These are phyloP conservation scores for Jacana jacana DNA, from an alignment of 2,113 vertebrate genomes.

Conservation along the genomic window DNA sequence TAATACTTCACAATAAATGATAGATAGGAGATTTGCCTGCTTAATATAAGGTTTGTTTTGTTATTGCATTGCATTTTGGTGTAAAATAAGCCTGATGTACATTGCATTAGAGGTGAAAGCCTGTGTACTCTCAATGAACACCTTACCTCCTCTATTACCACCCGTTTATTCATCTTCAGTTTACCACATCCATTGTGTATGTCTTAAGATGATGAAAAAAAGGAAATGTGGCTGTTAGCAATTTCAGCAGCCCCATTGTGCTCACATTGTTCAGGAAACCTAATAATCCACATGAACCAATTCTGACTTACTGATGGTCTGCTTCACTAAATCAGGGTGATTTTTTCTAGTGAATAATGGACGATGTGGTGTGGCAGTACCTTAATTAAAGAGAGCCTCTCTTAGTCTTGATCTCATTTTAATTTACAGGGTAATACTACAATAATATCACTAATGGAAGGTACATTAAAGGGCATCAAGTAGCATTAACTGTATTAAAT, in stretches of 20 bases:
- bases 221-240: slow-evolving; percentile 48
- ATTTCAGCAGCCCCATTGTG: slow-evolving; percentile 50
- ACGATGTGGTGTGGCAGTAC: slow-evolving; percentile 73
- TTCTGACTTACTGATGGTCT: slow-evolving; percentile 73
- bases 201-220: slow-evolving; percentile 62
- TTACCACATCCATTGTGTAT: slow-evolving; percentile 29
- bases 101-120: slow-evolving; percentile 3
- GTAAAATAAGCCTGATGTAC: background rate
- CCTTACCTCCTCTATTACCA: background rate
- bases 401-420: slow-evolving; percentile 81
- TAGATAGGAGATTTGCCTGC: background rate
- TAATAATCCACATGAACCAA: slow-evolving; percentile 73
- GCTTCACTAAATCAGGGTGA: slow-evolving; percentile 80
- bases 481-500: slow-evolving; percentile 85
- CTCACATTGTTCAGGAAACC: slow-evolving; percentile 71
- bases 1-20: background rate
- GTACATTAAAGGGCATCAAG: slow-evolving; percentile 82
- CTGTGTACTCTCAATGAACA: background rate
- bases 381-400: slow-evolving; percentile 85
- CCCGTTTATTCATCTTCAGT: slow-evolving; percentile 44
- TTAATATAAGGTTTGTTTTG: slow-evolving; percentile 8
- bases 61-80: background rate
- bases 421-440: slow-evolving; percentile 81
- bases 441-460: slow-evolving; percentile 84
- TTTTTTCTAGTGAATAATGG: slow-evolving; percentile 79